Conservation (phyloP, 2,113 vertebrate species). For the Myanophis thanlyinensis region DNA sequence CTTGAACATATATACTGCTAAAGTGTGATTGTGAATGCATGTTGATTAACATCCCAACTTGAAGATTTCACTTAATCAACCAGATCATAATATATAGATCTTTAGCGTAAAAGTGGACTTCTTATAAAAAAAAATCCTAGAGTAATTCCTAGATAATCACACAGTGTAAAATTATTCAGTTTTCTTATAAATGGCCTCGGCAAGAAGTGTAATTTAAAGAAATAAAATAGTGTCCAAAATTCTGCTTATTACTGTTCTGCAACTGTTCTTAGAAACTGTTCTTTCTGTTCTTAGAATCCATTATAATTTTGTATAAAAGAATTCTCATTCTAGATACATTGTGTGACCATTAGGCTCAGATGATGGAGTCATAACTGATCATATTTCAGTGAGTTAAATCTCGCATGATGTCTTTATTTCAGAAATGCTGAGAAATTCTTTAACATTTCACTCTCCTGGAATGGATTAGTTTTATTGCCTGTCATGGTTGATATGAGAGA, state of each 20-base stretch:
- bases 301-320: background rate
- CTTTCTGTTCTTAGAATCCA: background rate
- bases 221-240: background rate
- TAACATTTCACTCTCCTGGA: background rate
- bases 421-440: background rate
- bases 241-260: background rate
- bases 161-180: background rate
- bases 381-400: background rate
- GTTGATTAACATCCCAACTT: background rate
- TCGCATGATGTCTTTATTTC: background rate
- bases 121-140: background rate
- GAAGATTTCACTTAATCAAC: background rate
- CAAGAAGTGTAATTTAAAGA: background rate
- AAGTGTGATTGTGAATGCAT: too few relatives aligned
- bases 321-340: background rate
- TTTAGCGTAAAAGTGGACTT: background rate
- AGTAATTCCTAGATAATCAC: background rate
- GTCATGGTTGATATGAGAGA: background rate
- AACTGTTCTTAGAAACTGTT: background rate
- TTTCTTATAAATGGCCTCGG: background rate
- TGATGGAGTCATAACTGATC: background rate
- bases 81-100: background rate
- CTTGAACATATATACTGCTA: background rate
- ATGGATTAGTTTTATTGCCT: background rate
- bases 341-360: background rate